Percentiles rank a stretch among this genome's conserved stretches.
Conservation (phyloP, 2,888 invertebrate species). For the Liopterus haemorrhoidalis region DNA sequence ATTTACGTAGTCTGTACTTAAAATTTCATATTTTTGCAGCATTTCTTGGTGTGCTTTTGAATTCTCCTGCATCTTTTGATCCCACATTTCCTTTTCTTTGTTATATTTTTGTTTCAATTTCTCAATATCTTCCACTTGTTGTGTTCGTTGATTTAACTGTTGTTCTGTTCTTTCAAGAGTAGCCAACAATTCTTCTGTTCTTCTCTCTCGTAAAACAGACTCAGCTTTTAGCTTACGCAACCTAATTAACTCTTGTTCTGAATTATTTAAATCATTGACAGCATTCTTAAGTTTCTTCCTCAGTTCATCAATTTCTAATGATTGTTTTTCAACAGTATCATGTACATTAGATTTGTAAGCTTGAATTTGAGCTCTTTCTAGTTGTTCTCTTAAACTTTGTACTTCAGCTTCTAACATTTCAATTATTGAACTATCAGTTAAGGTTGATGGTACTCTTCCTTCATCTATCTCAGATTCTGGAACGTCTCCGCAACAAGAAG, state of each 20-base stretch:
- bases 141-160: conserved; percentile 63
- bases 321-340: conserved; percentile 56
- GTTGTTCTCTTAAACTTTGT: conserved; percentile 36
- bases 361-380: conserved; percentile 29
- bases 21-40: conserved; percentile 57
- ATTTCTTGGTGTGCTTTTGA: conserved; percentile 64
- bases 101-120: conserved; percentile 55
- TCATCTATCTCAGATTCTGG: conserved; percentile 27
- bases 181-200: conserved; percentile 70
- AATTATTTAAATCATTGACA: conserved; percentile 55
- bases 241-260: conserved; percentile 68
- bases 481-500: conserved; percentile 28
- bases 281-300: conserved; percentile 63
- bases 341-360: conserved; percentile 11
- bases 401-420: conserved; percentile 41
- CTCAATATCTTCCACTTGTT: conserved; percentile 62
- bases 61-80: conserved; percentile 57
- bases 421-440: conserved; percentile 30
- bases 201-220: conserved; percentile 63
- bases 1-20: conserved; percentile 60
- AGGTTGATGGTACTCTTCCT: conserved; percentile 1
- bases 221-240: conserved; percentile 65
- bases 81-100: conserved; percentile 61
- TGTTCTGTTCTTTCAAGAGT: conserved; percentile 73
- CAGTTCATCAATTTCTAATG: conserved; percentile 62